phyloP scores from a whole-genome alignment of 2,888 invertebrate genomes.

The Drosophila meridionalis region DNA sequence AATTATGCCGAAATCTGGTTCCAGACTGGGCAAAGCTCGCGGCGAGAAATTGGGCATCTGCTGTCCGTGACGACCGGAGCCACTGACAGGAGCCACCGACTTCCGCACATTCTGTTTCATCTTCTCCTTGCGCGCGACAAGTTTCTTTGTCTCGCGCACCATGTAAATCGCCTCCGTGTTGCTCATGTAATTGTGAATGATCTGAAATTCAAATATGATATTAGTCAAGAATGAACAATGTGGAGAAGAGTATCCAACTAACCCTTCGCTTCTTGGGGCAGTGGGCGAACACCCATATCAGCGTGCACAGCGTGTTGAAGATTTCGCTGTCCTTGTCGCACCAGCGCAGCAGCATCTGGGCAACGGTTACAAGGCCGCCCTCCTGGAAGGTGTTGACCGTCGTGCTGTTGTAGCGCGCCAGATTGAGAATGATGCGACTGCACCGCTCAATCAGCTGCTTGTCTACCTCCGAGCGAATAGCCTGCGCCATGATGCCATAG shows the following conservation, averaged over 20 bases:
- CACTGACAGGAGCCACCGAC: slow-evolving; percentile 28
- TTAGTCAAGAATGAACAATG: background rate
- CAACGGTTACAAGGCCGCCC: slow-evolving; percentile 87
- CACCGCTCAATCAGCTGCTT: slow-evolving; percentile 84
- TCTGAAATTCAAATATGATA: slow-evolving; percentile 59
- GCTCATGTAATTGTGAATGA: slow-evolving; percentile 84
- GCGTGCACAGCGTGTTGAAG: slow-evolving; percentile 88
- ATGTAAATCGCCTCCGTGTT: slow-evolving; percentile 84
- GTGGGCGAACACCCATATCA: slow-evolving; percentile 88
- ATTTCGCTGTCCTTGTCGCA: slow-evolving; percentile 88
- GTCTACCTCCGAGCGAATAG: slow-evolving; percentile 85
- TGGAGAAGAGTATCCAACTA: background rate
- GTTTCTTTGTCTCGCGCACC: slow-evolving; percentile 84
- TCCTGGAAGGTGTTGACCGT: slow-evolving; percentile 88
- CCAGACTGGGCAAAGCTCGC: slow-evolving; percentile 81
- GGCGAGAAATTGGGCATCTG: slow-evolving; percentile 61
- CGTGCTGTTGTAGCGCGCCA: slow-evolving; percentile 88
- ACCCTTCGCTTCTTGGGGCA: slow-evolving; percentile 82
- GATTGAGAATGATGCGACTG: slow-evolving; percentile 88
- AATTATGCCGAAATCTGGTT: slow-evolving; percentile 84
- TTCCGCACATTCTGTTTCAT: slow-evolving; percentile 84
- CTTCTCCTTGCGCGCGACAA: slow-evolving; percentile 85
- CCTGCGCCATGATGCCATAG: slow-evolving; percentile 85
- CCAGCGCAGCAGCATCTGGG: slow-evolving; percentile 89
- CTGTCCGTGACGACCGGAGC: slow-evolving; percentile 41